Base-by-base conservation (phyloP, 2,797 vertebrate genomes). In the Gila robusta region DNA sequence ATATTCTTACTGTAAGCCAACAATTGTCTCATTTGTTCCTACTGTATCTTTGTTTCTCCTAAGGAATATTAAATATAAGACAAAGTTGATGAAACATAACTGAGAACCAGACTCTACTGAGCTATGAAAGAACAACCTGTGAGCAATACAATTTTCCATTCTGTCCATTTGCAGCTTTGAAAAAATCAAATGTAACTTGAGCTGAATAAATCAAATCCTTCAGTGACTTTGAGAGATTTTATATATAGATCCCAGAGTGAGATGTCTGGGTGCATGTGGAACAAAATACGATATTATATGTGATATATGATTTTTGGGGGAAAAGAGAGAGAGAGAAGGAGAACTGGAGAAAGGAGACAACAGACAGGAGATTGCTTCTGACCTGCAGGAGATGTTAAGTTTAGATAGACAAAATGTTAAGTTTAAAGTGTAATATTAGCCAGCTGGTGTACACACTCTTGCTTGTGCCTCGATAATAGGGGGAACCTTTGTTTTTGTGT, bases 341-440 rank as follows among this genome's bases (percentile, higher is more conserved):
- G 85, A 41, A 70, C 10, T 41, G 21, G 85, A 87, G 37, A 83
- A 67, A 19, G 59, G 16, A 41, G 64, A 72, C 84, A 91, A 91
- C 92, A 84, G 82, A 90, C 91, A 84, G 74, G 19, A 54, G 90
- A 89, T 92, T 92, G 92, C 80, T 47, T 86, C 76, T 89, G 67
- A 92, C 85, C 92, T 91, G 81, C 73, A 81, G 82, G 88, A 89
- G 82, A 88, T 91, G 88, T 32, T 32, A 32, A 32, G 28, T 32
- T 32, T 32, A 32, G 28, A 32, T 32, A 87, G 67, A 64, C 86
- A 82, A 91, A 87, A 88, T 78, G 6, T 74, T 47, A 47, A 49
- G 16, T 74, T 91, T 83, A 62, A 86, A 87, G 88, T 89, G 54
- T 91, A 87, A 91, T 89, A 52, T 71, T 73, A 87, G 86, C 85